Evolutionary conservation across 2,888 invertebrate species (phyloP).

Genomic region (Odontocolon sp.): DNA sequence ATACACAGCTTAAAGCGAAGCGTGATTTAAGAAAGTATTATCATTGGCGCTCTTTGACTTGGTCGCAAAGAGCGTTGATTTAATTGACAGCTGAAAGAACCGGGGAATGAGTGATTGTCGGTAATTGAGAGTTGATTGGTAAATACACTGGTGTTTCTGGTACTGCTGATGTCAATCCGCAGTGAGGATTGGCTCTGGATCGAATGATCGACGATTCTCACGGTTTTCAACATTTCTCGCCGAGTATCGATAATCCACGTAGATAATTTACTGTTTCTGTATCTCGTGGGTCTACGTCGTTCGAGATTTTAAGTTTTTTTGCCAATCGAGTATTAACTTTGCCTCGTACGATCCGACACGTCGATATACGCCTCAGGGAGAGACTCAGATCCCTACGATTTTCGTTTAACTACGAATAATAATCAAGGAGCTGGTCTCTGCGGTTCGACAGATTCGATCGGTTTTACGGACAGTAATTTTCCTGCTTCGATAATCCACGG

Average conservation of each 20-base stretch:
- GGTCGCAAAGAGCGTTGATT: conserved; percentile 46
- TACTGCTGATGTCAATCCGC: conserved; percentile 26
- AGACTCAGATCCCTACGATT: conserved; percentile 55
- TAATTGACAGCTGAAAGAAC: conserved; percentile 61
- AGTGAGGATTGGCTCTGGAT: conserved; percentile 40
- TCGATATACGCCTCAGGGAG: conserved; percentile 46
- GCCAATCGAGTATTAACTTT: conserved; percentile 28
- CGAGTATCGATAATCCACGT: conserved; percentile 41
- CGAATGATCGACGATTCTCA: conserved; percentile 58
- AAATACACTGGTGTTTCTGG: conserved; percentile 43
- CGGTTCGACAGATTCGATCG: conserved; percentile 53
- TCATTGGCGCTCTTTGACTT: conserved; percentile 11
- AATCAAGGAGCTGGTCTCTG: conserved; percentile 45
- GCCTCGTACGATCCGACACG: conserved; percentile 47
- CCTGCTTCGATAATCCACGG: conserved; percentile 14
- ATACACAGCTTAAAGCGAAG: conserved; percentile 1
- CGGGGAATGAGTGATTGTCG: conserved; percentile 60
- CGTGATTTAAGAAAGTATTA: conserved; percentile 45
- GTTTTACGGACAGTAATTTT: conserved; percentile 49
- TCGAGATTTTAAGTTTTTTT: conserved; percentile 29
- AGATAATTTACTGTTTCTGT: conserved; percentile 41
- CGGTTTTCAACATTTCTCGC: conserved; percentile 41
- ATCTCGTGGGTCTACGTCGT: no score
- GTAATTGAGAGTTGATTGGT: conserved; percentile 61
- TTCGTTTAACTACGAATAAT: conserved; percentile 47